These are phyloP conservation scores for Melangyna quadrimaculata DNA, from an alignment of 2,888 invertebrate genomes.

Conservation along the genomic window DNA sequence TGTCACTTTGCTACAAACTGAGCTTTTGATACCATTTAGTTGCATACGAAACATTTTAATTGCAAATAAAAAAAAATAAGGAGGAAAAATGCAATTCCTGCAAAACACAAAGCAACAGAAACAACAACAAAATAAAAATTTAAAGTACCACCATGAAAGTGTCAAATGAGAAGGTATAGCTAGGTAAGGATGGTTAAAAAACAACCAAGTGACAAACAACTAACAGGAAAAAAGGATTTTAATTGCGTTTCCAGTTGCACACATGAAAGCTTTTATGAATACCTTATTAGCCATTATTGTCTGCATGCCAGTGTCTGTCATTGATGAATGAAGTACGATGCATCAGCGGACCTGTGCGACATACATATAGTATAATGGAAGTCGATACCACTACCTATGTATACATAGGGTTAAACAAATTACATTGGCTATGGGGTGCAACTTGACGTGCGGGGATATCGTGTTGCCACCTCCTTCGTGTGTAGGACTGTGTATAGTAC, in stretches of 20 bases:
- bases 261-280: slow-evolving; percentile 67
- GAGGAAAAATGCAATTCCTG: slow-evolving; percentile 39
- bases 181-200: too few species aligned
- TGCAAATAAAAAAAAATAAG: slow-evolving; percentile 15
- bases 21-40: slow-evolving; percentile 31
- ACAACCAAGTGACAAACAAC: slow-evolving; percentile 19
- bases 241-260: slow-evolving; percentile 66
- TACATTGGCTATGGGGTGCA: slow-evolving; percentile 49
- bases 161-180: slow-evolving; percentile 29
- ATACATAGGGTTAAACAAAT: slow-evolving; percentile 39
- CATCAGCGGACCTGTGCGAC: background rate
- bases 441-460: slow-evolving; percentile 6
- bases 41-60: slow-evolving; percentile 53
- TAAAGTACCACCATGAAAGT: slow-evolving; percentile 8
- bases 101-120: slow-evolving; percentile 3
- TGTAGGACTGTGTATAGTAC: background rate
- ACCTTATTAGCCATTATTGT: slow-evolving; percentile 70
- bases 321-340: slow-evolving; percentile 21
- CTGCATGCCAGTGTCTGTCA: slow-evolving; percentile 41
- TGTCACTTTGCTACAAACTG: background rate
- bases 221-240: slow-evolving; percentile 58
- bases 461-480: background rate
- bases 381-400: slow-evolving; percentile 26
- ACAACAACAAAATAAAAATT: background rate
- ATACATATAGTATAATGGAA: background rate